A percentile compares a stretch with the other conserved stretches of the same genome.
phyloP scores from a whole-genome alignment of 1,140 invertebrate genomes.

The Sitobion miscanthi region DNA sequence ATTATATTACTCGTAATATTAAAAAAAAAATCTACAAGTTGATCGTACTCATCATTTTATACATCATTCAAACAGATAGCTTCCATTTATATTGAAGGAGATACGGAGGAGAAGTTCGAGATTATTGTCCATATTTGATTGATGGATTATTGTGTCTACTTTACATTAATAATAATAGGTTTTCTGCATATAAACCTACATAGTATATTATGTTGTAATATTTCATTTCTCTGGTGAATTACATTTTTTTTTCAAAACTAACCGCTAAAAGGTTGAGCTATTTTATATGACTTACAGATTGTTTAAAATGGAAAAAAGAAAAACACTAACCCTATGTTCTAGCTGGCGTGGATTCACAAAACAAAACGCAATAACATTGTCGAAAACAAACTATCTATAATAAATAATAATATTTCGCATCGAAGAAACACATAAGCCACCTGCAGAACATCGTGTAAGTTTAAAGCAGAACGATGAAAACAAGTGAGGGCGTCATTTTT shows the following conservation, averaged over 20 bases:
- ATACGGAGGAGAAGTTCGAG: background rate
- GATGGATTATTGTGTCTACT: background rate
- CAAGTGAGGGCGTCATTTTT: background rate
- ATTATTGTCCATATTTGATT: background rate
- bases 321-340: background rate
- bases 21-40: background rate
- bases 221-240: background rate
- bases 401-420: background rate
- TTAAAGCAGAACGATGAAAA: background rate
- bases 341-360: background rate
- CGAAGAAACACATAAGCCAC: background rate
- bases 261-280: background rate
- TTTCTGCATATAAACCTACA: background rate
- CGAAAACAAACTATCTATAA: background rate
- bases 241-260: background rate
- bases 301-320: background rate
- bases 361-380: background rate
- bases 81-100: background rate
- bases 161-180: background rate
- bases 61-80: background rate
- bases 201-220: background rate
- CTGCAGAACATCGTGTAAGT: background rate
- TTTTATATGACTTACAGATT: background rate
- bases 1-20: background rate
- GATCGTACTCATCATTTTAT: background rate